Evolutionary conservation across 2,888 invertebrate genomes (phyloP).

Genomic region (Diloba caeruleocephala): DNA sequence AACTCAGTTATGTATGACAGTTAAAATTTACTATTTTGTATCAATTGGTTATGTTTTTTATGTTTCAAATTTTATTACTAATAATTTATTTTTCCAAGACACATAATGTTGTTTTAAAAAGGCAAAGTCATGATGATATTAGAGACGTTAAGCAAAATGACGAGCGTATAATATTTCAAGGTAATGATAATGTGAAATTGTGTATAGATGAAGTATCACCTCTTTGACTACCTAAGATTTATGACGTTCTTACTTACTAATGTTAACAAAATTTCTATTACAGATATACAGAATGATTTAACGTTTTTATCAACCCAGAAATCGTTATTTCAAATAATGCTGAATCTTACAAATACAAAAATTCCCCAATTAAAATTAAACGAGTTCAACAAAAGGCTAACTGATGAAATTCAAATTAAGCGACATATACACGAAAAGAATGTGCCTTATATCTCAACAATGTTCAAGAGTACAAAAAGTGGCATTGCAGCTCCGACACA

Average conservation of each 20-base stretch:
- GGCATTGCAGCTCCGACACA: slow-evolving; percentile 67
- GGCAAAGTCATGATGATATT: slow-evolving; percentile 27
- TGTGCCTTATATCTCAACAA: slow-evolving; percentile 46
- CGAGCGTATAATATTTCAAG: slow-evolving; percentile 48
- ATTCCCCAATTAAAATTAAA: slow-evolving; percentile 69
- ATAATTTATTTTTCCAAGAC: slow-evolving; percentile 56
- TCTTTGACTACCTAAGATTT: not conserved
- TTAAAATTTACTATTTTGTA: slow-evolving; percentile 71
- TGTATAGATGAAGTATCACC: not conserved
- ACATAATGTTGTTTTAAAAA: slow-evolving; percentile 57
- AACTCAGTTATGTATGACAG: slow-evolving; percentile 47
- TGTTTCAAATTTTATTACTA: slow-evolving; percentile 72
- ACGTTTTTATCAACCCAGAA: slow-evolving; percentile 42
- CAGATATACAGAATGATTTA: slow-evolving; percentile 55
- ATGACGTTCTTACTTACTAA: not conserved
- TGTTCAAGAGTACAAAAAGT: slow-evolving; percentile 55
- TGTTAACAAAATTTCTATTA: slow-evolving; percentile 17
- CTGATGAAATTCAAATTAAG: slow-evolving; percentile 77
- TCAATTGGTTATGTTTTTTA: slow-evolving; percentile 81
- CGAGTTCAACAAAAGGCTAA: slow-evolving; percentile 74
- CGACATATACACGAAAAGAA: slow-evolving; percentile 69
- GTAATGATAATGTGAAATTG: slow-evolving; percentile 38
- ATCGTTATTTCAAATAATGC: slow-evolving; percentile 52
- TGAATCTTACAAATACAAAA: slow-evolving; percentile 35
- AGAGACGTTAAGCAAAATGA: slow-evolving; percentile 36